Evolutionary conservation across 2,797 vertebrate species (phyloP).

Genomic region (Ctenopoma kingsleyae): DNA sequence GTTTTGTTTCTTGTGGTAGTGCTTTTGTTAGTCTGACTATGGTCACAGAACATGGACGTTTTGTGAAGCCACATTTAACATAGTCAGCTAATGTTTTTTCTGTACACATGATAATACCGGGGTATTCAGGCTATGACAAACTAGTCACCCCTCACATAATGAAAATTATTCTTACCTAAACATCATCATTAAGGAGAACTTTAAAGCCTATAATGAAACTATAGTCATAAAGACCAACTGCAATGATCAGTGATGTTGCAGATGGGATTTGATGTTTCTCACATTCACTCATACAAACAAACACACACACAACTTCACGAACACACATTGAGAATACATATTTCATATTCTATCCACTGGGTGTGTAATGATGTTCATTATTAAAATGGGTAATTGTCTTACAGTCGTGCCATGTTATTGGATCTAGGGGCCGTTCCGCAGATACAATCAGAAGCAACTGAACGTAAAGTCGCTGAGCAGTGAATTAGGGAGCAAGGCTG

Average conservation of each 20-base stretch:
- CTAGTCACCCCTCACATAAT: conserved; percentile 49
- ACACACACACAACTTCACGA: conserved; percentile 14
- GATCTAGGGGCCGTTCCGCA: conserved; percentile 74
- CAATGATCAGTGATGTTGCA: conserved; percentile 67
- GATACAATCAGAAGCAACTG: conserved; percentile 72
- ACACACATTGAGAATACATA: conserved; percentile 57
- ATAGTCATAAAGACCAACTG: conserved; percentile 65
- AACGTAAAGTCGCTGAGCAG: conserved; percentile 83
- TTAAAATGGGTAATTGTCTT: conserved; percentile 84
- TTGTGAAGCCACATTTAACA: conserved; percentile 32
- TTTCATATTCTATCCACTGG: conserved; percentile 78
- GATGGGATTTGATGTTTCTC: conserved; percentile 67
- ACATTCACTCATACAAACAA: conserved; percentile 35
- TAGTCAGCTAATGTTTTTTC: conserved; percentile 44
- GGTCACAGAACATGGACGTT: conserved; percentile 46
- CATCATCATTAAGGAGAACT: conserved; percentile 59
- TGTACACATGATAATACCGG: conserved; percentile 40
- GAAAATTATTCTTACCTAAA: conserved; percentile 57
- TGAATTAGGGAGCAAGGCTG: conserved; percentile 77
- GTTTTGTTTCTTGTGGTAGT: conserved; percentile 42
- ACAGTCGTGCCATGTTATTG: conserved; percentile 76
- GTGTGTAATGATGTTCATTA: conserved; percentile 79
- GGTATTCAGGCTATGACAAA: conserved; percentile 49
- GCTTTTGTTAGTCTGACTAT: conserved; percentile 21
- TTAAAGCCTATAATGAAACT: conserved; percentile 71